Evolutionary conservation across 2,888 invertebrate species (phyloP), one percentile per base, ranked within the genome.

Genomic region (Actias luna): DNA sequence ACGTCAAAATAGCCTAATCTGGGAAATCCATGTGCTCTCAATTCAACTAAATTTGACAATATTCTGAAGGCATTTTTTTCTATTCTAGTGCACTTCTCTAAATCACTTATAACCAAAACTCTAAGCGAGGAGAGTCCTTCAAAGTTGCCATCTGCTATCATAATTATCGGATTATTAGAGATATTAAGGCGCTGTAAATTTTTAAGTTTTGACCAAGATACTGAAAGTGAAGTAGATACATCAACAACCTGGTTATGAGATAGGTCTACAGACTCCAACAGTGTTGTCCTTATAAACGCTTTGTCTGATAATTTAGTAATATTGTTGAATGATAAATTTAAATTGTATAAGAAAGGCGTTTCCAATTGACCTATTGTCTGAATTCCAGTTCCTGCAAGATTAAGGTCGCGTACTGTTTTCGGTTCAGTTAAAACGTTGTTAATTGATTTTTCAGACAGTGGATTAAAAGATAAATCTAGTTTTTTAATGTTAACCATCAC

Each of bases 401-500:
- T 97, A 16, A 98, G 87, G 64, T 95, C 95, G 52, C 97, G 89
- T 0, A 97, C 95, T 0, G 98, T 97, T 89, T 98, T 98, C 0
- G 98, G 98, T 80, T 98, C 98, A 33, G 96, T 96, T 1, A 98
- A 85, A 62, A 98, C 94, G 78, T 96, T 96, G 58, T 88, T 93
- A 0, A 98, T 93, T 0, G 97, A 95, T 72, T 95, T 95, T 62
- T 94, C 93, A 1, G 95, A 95, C 1, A 98, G 82, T 0, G 97
- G 97, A 92, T 98, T 98, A 69, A 95, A 96, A 2, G 97, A 97
- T 12, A 98, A 88, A 85, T 98, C 98, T 10, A 98, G 88, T 68
- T 95, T 94, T 80, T 98, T 98, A 4, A 98, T 96, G 77, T 97
- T 98, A 0, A 97, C 97, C 93, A 98, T 95, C 1, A 97, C 95